A percentile compares a stretch with the other conserved stretches of the same genome.
Evolutionary conservation across 2,888 invertebrate genomes (phyloP).

Genomic region (Oasisia sp.): DNA sequence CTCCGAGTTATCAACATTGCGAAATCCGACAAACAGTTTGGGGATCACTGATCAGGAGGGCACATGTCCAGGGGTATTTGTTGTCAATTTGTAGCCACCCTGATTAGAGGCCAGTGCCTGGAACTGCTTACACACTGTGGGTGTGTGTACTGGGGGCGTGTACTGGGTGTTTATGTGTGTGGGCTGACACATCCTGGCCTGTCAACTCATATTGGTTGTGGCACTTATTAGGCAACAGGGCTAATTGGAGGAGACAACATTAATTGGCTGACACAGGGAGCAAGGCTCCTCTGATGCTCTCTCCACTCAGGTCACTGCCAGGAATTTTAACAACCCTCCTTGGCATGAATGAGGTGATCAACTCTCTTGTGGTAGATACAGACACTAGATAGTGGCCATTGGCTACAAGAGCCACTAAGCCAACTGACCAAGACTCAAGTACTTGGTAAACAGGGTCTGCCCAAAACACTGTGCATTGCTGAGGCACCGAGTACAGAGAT

Average conservation of each 20-base stretch:
- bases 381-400: not conserved
- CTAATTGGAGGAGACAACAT: not conserved
- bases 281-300: not conserved
- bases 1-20: not conserved
- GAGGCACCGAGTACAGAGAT: not conserved
- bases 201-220: not conserved
- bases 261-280: not conserved
- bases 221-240: not conserved
- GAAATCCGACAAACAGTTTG: not conserved
- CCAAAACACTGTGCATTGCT: not conserved
- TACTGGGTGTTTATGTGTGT: not conserved
- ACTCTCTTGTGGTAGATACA: not conserved
- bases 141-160: not conserved
- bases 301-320: not conserved
- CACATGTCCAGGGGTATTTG: not conserved
- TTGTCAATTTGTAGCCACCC: not conserved
- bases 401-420: not conserved
- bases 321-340: constrained; percentile 17
- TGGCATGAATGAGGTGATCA: not conserved
- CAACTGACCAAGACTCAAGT: not conserved
- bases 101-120: not conserved
- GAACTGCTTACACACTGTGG: not conserved
- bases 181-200: not conserved
- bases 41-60: not conserved
- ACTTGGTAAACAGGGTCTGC: not conserved